These are phyloP conservation scores for Indicator maculatus DNA, from an alignment of 2,113 vertebrate species.

Conservation along the genomic window DNA sequence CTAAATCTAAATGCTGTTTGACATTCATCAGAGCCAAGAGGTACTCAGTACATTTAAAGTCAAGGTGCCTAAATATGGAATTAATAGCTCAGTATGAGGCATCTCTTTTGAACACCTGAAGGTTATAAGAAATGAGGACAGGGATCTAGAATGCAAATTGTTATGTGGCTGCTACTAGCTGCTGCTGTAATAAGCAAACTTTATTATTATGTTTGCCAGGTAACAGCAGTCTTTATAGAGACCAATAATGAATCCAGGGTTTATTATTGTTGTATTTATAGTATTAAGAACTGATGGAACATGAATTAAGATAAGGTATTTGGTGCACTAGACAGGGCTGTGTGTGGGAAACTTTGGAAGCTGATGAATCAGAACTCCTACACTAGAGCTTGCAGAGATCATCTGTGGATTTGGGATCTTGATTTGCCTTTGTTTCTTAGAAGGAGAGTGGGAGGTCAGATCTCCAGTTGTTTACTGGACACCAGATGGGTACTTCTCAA, in stretches of 20 bases:
- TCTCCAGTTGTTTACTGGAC: not conserved
- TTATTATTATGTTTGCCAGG: constrained; percentile 26
- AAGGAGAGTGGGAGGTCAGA: not conserved
- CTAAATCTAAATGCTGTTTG: constrained; percentile 21
- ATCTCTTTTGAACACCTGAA: constrained; percentile 63
- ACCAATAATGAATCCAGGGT: not conserved
- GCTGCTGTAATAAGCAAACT: not conserved
- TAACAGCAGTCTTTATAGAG: not conserved
- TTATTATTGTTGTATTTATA: constrained; percentile 31
- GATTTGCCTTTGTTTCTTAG: not conserved
- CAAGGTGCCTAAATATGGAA: constrained; percentile 59
- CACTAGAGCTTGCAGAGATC: not conserved
- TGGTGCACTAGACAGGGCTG: not conserved
- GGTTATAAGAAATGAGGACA: constrained; percentile 50
- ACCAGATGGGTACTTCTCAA: rapidly evolving
- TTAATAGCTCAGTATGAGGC: constrained; percentile 54
- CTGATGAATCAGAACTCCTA: not conserved
- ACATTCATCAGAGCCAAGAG: constrained; percentile 53
- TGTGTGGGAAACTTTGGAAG: not conserved
- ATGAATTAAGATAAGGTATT: not conserved
- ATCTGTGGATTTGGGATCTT: not conserved
- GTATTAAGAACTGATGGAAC: not conserved
- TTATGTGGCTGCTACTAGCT: not conserved
- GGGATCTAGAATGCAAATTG: constrained; percentile 46
- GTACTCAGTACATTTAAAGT: constrained; percentile 42